Percentiles rank a stretch among this genome's conserved stretches.
phyloP scores from a whole-genome alignment of 1,140 invertebrate species.

The Sarcophaga peregrina region DNA sequence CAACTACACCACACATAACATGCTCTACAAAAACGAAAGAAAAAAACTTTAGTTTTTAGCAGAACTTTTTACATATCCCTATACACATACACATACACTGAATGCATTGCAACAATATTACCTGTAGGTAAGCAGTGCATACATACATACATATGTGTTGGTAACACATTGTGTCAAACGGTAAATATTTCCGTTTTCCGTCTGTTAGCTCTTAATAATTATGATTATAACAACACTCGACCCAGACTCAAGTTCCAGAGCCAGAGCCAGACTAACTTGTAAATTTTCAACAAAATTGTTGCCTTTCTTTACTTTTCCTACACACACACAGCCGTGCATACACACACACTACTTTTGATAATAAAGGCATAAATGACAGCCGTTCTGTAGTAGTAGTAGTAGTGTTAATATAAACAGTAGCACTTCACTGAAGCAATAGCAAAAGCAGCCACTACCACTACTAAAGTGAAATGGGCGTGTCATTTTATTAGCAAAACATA shows the following conservation, averaged over 20 bases:
- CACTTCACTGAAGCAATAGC: no score
- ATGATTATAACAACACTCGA: slow-evolving; percentile 27
- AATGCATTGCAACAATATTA: background rate
- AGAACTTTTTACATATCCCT: background rate
- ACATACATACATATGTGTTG: background rate
- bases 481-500: slow-evolving; percentile 38
- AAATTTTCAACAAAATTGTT: no score
- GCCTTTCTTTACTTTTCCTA: no score
- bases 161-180: background rate
- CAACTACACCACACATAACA: background rate
- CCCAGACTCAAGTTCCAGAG: background rate
- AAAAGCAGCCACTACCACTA: no score
- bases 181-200: slow-evolving; percentile 25
- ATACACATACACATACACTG: background rate
- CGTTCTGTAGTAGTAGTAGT: no score
- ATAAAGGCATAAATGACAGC: no score
- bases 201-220: slow-evolving; percentile 33
- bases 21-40: background rate
- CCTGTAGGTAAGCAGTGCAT: background rate
- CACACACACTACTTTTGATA: no score
- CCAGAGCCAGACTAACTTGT: no score
- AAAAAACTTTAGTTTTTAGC: slow-evolving; percentile 7
- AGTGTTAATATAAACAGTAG: no score
- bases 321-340: no score
- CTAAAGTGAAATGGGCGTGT: slow-evolving; percentile 23